Percentiles rank a stretch among this genome's conserved stretches.
Evolutionary conservation across 2,797 vertebrate species (phyloP).

Genomic region (Lates japonicus): DNA sequence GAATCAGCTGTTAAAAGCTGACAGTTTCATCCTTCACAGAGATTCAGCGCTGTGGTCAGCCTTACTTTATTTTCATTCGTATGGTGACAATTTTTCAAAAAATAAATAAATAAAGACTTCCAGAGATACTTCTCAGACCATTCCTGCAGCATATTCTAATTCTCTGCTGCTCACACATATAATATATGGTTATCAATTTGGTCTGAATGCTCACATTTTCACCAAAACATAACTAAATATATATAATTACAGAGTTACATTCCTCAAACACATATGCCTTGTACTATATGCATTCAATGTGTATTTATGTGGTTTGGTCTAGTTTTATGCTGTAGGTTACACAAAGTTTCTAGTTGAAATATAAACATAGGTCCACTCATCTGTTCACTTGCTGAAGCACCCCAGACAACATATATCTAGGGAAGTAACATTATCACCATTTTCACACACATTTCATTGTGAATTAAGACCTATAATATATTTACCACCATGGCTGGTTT

Average conservation of each 20-base stretch:
- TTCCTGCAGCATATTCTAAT: constrained; percentile 11
- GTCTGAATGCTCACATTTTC: neutral
- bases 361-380: neutral
- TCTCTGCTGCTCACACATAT: neutral
- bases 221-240: neutral
- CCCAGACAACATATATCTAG: too few relatives aligned
- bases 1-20: neutral
- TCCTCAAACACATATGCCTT: neutral
- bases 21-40: constrained; percentile 3
- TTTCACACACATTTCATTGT: neutral
- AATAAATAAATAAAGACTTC: constrained; percentile 1
- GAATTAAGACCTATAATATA: constrained; percentile 13
- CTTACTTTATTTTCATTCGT: constrained; percentile 1
- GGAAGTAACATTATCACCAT: neutral
- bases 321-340: neutral
- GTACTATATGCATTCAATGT: neutral
- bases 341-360: neutral
- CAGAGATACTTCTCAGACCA: constrained; percentile 9
- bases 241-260: neutral
- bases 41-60: neutral
- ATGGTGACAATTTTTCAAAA: constrained; percentile 15
- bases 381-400: neutral
- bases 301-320: neutral
- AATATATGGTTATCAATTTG: too few relatives aligned
- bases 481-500: neutral